A percentile compares a stretch with the other conserved stretches of the same genome.
Evolutionary conservation across 2,113 vertebrate species (phyloP).

Genomic region (Ivindomyrus marchei): DNA sequence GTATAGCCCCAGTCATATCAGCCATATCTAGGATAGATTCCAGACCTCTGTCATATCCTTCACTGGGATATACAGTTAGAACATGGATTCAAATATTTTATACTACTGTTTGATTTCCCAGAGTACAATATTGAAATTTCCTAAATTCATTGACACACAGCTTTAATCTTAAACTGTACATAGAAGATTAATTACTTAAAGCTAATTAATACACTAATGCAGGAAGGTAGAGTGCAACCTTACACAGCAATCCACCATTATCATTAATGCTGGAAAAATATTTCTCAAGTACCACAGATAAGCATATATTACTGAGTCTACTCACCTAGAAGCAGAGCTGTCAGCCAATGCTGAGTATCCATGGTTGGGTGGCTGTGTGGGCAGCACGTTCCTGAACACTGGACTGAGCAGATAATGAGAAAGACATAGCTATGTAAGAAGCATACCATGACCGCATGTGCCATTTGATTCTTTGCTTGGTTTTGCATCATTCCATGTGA

Average conservation of each 20-base stretch:
- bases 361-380: neutral
- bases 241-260: neutral
- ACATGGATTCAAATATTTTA: neutral
- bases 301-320: neutral
- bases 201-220: neutral
- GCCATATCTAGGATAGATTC: neutral
- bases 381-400: neutral
- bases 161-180: neutral
- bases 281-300: neutral
- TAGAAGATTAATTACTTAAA: neutral
- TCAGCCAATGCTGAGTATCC: neutral
- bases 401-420: neutral
- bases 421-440: neutral
- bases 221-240: neutral
- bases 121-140: neutral
- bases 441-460: neutral
- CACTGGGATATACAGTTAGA: neutral
- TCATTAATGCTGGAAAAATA: neutral
- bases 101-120: neutral
- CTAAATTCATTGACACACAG: neutral
- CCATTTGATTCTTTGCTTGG: neutral
- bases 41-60: neutral
- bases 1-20: neutral
- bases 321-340: neutral
- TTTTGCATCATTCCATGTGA: conserved; percentile 11